Base-by-base conservation (phyloP, 2,888 invertebrate species). In the Cerastoderma edule region DNA sequence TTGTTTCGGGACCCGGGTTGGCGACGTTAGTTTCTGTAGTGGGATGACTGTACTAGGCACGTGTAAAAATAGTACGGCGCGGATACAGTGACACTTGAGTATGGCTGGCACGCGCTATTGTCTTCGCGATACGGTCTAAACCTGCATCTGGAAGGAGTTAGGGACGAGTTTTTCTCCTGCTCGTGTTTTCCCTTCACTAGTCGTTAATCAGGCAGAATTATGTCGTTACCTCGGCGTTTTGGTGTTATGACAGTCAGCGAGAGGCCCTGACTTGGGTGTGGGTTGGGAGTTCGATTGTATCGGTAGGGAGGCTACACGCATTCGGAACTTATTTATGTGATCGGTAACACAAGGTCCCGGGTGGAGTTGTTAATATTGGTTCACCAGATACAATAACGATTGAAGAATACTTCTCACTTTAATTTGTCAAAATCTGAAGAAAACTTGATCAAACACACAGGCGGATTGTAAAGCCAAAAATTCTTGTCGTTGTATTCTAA, bases 71-170 rank as follows among this genome's bases (percentile, higher is more conserved):
- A 19, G 30, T 16, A 24, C 24, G 27, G 53, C 53, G 27, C 53
- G 53, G n/a, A 24, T 39, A 39, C 60, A 60, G n/a, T 60, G 60
- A 60, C 60, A 60, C 39, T 39, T 39, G 28, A 60, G 60, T 27
- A 60, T 60, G 60, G 22, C 6, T 27, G 60, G 60, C 60, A 60
- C 60, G 60, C 60, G 60, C 60, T 60, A 39, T 60, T 60, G 60
- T 60, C 60, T 60, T 39, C 60, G 22, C 35, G 60, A 60, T 60
- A 60, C 39, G 24, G 60, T 60, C 60, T 60, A 60, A 60, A 60
- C 8, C 60, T 22, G 24, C 57, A 60, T 60, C 60, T 60, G 60
- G 60, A 60, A 32, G 5, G 39, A 39, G 32, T 60, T 60, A n/a
- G n/a, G n/a, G n/a, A n/a, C n/a, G n/a, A n/a, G n/a, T n/a, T n/a